Base-by-base conservation (phyloP, 2,888 invertebrate species). In the Trachelus stipa region DNA sequence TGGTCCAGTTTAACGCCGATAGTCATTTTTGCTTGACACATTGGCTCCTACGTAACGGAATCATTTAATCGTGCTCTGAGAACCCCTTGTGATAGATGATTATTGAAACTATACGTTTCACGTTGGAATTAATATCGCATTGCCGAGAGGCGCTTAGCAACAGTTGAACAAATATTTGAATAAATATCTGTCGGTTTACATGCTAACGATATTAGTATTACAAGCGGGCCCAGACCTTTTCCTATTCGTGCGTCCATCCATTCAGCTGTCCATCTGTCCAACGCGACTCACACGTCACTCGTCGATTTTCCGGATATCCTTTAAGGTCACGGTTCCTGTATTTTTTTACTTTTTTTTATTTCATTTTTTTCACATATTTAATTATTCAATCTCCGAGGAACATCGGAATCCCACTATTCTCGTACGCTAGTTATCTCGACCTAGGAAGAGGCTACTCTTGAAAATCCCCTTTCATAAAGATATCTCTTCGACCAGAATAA, bases 151-250 rank as follows among this genome's bases (percentile, higher is more conserved):
- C 71, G 71, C 71, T 34, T 71, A 71, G 71, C 71, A 71, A 71
- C 71, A 76, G 73, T 69, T 73, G 23, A 31, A 73, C 73, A 71
- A 71, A 76, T 73, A 73, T 33, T 34, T 73, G 73, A 76, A 71
- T 73, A 76, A 73, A 73, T 76, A 76, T n/a, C 33, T 23, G 69
- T 35, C 76, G 73, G 76, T 69, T 30, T 37, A 56, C 56, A 56
- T 56, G 56, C 56, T 56, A 73, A 76, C 34, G 37, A 76, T 34
- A 73, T 68, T 30, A 37, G 23, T 30, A 73, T 73, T 33, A 76
- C 23, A 35, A 75, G 69, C 34, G 30, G 33, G 9, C 56, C 23
- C 56, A 56, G 56, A 23, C 23, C 56, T 56, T 56, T 56, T 56
- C 56, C 15, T 15, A 2, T 56, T 56, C 23, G 23, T 56, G 56